phyloP scores from a whole-genome alignment of 2,888 invertebrate genomes.

The Globia sparganii region DNA sequence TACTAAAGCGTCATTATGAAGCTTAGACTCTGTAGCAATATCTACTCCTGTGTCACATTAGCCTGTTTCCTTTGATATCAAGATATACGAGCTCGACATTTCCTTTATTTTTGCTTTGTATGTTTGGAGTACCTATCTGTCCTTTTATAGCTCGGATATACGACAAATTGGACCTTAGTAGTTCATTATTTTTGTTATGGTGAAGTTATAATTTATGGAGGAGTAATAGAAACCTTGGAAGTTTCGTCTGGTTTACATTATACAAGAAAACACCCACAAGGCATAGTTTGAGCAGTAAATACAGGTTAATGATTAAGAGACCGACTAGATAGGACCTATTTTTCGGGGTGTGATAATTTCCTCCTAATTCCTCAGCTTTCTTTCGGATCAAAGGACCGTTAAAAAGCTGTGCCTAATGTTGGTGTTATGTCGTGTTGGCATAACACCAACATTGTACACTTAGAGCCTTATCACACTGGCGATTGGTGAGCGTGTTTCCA shows the following conservation, averaged over 20 bases:
- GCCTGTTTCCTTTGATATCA: slow-evolving; percentile 57
- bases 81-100: slow-evolving; percentile 58
- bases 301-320: neutral
- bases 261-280: neutral
- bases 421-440: no score
- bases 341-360: neutral
- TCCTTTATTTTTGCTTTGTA: slow-evolving; percentile 63
- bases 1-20: no score
- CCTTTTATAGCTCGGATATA: slow-evolving; percentile 51
- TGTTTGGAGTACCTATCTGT: slow-evolving; percentile 53
- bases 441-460: no score
- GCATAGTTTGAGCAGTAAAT: neutral
- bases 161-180: slow-evolving; percentile 48
- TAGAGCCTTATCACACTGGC: no score
- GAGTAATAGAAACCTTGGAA: slow-evolving; percentile 32
- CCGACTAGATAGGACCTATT: neutral
- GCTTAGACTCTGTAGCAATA: slow-evolving; percentile 19
- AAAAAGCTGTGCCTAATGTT: no score
- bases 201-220: slow-evolving; percentile 46
- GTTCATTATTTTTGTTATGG: slow-evolving; percentile 53
- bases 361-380: neutral
- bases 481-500: no score
- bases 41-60: slow-evolving; percentile 14
- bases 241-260: slow-evolving; percentile 30
- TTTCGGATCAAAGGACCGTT: neutral